phyloP scores from a whole-genome alignment of 1,140 invertebrate genomes.

The Orchesella cincta region DNA sequence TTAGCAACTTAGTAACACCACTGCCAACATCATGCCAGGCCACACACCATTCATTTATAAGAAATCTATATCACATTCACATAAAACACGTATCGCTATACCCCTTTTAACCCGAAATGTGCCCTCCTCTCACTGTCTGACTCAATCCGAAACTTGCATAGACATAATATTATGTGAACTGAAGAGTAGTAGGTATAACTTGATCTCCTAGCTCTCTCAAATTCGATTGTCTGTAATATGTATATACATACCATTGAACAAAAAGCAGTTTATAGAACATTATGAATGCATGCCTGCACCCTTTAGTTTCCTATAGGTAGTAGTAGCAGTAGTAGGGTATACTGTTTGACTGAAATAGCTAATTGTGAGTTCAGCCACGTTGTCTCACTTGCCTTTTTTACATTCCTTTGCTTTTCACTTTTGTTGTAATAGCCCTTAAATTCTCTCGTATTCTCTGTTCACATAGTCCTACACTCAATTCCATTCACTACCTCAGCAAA shows the following conservation, averaged over 20 bases:
- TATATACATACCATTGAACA: not conserved
- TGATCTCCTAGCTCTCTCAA: no score
- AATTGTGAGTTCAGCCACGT: constrained; percentile 24
- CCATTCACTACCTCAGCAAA: not conserved
- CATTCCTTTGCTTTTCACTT: constrained; percentile 12
- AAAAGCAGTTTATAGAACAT: not conserved
- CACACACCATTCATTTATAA: not conserved
- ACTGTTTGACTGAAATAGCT: not conserved
- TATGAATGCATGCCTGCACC: constrained; percentile 8
- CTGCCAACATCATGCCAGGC: not conserved
- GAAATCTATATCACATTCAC: not conserved
- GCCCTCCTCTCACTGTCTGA: no score
- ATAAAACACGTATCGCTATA: not conserved
- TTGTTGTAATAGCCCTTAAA: no score
- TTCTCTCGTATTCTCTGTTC: no score
- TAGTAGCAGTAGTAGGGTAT: no score
- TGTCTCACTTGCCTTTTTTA: constrained; percentile 17
- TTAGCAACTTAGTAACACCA: no score
- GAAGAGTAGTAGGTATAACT: no score
- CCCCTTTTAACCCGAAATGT: not conserved
- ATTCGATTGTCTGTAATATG: not conserved
- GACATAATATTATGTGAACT: no score
- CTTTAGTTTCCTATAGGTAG: no score
- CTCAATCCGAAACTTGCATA: no score
- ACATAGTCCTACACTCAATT: not conserved